These are phyloP conservation scores for Mythimna vitellina DNA, from an alignment of 2,888 invertebrate genomes.

Conservation along the genomic window DNA sequence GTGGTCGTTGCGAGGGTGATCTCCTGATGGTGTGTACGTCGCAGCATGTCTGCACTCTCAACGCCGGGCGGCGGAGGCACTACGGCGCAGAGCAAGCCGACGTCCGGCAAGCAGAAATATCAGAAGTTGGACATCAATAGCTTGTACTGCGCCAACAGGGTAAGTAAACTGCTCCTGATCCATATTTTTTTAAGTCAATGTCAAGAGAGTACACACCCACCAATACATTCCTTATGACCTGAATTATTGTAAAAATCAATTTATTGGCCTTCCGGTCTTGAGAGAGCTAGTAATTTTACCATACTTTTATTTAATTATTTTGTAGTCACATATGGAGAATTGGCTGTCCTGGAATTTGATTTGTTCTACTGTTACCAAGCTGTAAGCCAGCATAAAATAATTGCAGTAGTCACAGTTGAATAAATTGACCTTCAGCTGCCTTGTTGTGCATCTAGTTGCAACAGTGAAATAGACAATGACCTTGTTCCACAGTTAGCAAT, in stretches of 20 bases:
- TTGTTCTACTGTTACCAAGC: constrained; percentile 9
- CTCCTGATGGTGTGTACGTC: constrained; percentile 96
- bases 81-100: constrained; percentile 90
- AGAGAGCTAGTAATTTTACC: not conserved
- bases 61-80: constrained; percentile 93
- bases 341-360: not conserved
- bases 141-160: constrained; percentile 97
- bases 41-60: constrained; percentile 99
- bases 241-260: constrained; percentile 9
- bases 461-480: constrained; percentile 59
- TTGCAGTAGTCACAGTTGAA: constrained; percentile 63
- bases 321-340: not conserved
- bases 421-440: constrained; percentile 66
- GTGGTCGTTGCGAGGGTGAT: constrained; percentile 88
- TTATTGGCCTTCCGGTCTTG: not conserved
- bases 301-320: not conserved
- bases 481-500: constrained; percentile 57
- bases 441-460: constrained; percentile 57
- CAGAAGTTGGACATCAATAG: constrained; percentile 99
- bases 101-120: constrained; percentile 97
- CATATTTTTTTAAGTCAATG: constrained; percentile 42
- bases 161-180: constrained; percentile 84
- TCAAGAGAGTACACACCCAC: constrained; percentile 59
- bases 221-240: constrained; percentile 25
- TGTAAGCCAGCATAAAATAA: constrained; percentile 34